A percentile compares a stretch with the other conserved stretches of the same genome.
These are phyloP conservation scores for Procambarus virginalis DNA, from an alignment of 1,140 invertebrate genomes.

Conservation along the genomic window DNA sequence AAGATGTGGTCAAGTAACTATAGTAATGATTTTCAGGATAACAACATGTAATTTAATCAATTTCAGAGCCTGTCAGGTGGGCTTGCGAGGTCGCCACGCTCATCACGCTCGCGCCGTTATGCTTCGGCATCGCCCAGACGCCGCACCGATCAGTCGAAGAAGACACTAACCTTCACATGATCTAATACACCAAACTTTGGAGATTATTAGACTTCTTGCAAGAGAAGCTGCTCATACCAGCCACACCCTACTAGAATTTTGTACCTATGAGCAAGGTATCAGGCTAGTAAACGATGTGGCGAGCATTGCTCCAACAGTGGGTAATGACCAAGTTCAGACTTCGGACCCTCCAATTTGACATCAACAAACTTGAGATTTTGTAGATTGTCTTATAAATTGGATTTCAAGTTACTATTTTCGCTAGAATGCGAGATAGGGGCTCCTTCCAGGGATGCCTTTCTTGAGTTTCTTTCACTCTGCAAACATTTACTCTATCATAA, in stretches of 20 bases:
- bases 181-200: background rate
- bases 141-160: slow-evolving; percentile 56
- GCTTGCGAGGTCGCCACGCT: slow-evolving; percentile 38
- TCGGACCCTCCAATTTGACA: background rate
- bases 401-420: slow-evolving; percentile 18
- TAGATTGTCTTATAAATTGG: slow-evolving; percentile 14
- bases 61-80: slow-evolving; percentile 52
- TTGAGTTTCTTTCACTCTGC: slow-evolving; percentile 26
- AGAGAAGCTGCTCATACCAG: background rate
- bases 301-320: background rate
- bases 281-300: background rate
- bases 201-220: background rate
- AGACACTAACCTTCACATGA: slow-evolving; percentile 62
- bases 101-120: slow-evolving; percentile 56
- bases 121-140: slow-evolving; percentile 51
- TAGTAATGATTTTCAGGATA: background rate
- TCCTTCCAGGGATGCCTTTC: slow-evolving; percentile 8
- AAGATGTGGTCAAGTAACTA: background rate
- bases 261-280: no score
- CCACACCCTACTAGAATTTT: background rate
- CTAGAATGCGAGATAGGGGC: slow-evolving; percentile 1
- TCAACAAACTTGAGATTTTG: background rate
- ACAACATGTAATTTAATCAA: background rate
- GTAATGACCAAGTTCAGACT: background rate
- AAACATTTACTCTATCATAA: slow-evolving; percentile 46